phyloP scores from a whole-genome alignment of 2,797 vertebrate genomes.

The Selene dorsalis region DNA sequence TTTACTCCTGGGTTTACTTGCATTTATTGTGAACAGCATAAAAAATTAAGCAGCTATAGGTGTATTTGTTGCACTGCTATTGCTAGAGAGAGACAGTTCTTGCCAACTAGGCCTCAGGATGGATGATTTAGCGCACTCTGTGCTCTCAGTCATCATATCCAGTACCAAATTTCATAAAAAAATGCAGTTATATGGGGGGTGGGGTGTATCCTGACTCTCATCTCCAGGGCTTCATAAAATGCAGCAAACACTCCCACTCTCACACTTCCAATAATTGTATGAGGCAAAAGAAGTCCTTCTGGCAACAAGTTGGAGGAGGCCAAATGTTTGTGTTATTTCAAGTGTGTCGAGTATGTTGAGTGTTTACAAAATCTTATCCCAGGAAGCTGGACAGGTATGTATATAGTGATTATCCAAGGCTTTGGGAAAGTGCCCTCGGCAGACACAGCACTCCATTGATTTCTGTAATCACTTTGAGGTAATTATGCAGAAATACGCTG shows the following conservation, averaged over 20 bases:
- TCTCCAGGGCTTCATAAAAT: constrained; percentile 59
- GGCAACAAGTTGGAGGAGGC: constrained; percentile 49
- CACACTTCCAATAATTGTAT: constrained; percentile 47
- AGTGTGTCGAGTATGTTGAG: constrained; percentile 25
- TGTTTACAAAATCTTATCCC: constrained; percentile 36
- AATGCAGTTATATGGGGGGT: constrained; percentile 40
- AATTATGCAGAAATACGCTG: constrained; percentile 81
- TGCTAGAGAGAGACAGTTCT: constrained; percentile 39
- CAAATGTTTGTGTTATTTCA: constrained; percentile 41
- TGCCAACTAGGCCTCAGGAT: constrained; percentile 31
- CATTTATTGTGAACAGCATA: constrained; percentile 30
- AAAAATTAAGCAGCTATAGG: constrained; percentile 42
- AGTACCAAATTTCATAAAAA: constrained; percentile 50
- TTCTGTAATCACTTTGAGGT: constrained; percentile 79
- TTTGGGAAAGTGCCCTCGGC: constrained; percentile 60
- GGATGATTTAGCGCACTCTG: constrained; percentile 52
- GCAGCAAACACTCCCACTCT: constrained; percentile 49
- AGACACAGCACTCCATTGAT: constrained; percentile 75
- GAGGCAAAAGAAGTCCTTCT: constrained; percentile 38
- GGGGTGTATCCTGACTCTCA: constrained; percentile 53
- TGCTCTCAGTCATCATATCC: constrained; percentile 58
- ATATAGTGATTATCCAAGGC: constrained; percentile 68
- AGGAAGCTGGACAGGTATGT: constrained; percentile 63
- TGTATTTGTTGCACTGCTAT: constrained; percentile 22
- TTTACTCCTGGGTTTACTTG: constrained; percentile 20